Percentiles rank a stretch among this genome's conserved stretches.
phyloP scores from a whole-genome alignment of 2,113 vertebrate genomes.

The Pterocles burchelli region DNA sequence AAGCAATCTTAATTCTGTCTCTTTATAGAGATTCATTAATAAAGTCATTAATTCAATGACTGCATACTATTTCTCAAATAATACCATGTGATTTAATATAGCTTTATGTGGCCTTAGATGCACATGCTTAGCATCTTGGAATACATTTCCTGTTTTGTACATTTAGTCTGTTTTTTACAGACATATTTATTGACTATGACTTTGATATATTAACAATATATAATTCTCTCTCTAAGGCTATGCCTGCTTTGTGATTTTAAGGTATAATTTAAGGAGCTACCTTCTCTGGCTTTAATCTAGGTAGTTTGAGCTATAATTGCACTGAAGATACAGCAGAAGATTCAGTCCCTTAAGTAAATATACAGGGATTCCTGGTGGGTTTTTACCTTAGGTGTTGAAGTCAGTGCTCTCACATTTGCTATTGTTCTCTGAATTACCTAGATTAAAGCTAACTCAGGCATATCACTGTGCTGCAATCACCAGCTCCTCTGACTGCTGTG shows the following conservation, averaged over 20 bases:
- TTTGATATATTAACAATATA: slow-evolving; percentile 8
- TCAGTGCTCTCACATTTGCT: background rate
- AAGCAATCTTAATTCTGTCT: background rate
- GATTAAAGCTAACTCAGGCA: background rate
- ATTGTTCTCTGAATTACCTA: background rate
- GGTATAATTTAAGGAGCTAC: background rate
- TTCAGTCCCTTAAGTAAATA: background rate
- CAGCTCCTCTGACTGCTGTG: background rate
- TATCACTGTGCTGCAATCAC: background rate
- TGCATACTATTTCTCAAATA: background rate
- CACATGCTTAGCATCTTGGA: background rate
- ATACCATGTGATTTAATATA: background rate
- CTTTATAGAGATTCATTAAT: background rate
- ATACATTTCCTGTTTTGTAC: background rate
- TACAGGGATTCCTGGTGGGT: background rate
- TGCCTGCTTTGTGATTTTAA: background rate
- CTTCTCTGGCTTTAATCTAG: background rate
- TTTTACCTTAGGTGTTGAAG: background rate
- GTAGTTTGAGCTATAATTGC: background rate
- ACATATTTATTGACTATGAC: background rate
- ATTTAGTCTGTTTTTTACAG: background rate
- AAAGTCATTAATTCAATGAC: background rate
- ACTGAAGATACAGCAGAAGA: background rate
- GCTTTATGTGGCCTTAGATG: background rate
- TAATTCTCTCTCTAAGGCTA: background rate